Percentiles rank a stretch among this genome's conserved stretches.
Evolutionary conservation across 2,888 invertebrate genomes (phyloP).

Genomic region (Archips crataeganus): DNA sequence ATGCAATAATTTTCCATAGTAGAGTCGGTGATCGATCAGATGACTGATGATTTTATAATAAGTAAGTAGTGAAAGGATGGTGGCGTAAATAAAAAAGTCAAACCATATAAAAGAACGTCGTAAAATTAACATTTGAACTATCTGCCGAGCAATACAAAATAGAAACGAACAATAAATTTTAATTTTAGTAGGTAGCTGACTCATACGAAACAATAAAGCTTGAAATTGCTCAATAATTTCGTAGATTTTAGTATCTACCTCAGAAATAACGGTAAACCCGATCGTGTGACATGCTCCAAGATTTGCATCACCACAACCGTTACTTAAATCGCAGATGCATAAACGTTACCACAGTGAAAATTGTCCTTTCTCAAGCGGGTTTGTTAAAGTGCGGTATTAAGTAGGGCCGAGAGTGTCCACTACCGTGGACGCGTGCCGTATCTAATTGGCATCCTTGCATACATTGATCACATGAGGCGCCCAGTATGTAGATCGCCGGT

Average conservation of each 20-base stretch:
- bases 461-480: conserved; percentile 65
- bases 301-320: conserved; percentile 71
- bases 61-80: conserved; percentile 7
- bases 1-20: neutral
- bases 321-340: conserved; percentile 56
- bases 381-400: conserved; percentile 54
- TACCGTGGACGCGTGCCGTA: conserved; percentile 66
- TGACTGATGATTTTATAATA: neutral
- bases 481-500: conserved; percentile 65
- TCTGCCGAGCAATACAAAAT: neutral
- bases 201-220: conserved; percentile 26
- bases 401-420: conserved; percentile 55
- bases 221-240: conserved; percentile 16
- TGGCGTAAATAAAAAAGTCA: neutral
- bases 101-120: neutral
- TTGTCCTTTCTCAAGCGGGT: conserved; percentile 64
- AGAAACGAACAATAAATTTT: conserved; percentile 28
- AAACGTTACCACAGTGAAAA: conserved; percentile 56
- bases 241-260: conserved; percentile 60
- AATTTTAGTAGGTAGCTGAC: conserved; percentile 22
- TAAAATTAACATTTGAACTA: conserved; percentile 1
- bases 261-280: conserved; percentile 57
- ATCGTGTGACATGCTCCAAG: conserved; percentile 60
- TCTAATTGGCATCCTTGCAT: conserved; percentile 79
- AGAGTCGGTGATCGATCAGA: neutral